Evolutionary conservation across 2,797 vertebrate species (phyloP), one percentile per base, ranked within the genome.

Genomic region (Tolypeutes matacus): DNA sequence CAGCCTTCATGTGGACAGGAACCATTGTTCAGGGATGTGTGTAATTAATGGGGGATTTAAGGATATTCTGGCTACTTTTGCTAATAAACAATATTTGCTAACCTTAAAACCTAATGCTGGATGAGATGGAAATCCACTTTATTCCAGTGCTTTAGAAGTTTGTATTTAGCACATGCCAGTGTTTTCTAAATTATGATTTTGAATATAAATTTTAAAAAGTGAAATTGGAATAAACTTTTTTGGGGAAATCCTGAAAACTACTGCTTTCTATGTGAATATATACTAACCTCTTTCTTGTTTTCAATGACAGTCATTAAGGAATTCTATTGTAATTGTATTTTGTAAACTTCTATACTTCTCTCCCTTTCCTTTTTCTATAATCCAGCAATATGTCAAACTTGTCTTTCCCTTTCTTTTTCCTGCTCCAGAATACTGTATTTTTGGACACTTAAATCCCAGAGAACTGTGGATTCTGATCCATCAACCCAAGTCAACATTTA

Each of bases 31-130:
- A 92, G 56, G 42, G 56, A 77, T n/a, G 69, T 82, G 23, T 69
- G 15, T 65, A 95, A 86, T 80, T 83, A 90, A 94, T 49, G 39
- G 20, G 34, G 60, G 36, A 78, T 78, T 93, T 78, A 89, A 91
- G 60, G 76, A 72, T 95, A 93, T 70, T 70, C 18, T 25, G 91
- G 51, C 25, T 77, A 94, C 46, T 78, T 94, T 96, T 73, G 49
- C 51, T 90, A 90, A 85, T 60, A 93, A 92, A 70, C 56, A 89
- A 75, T 91, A 96, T 91, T 80, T 84, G 62, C 82, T 67, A 51
- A 85, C 27, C 29, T 86, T 72, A 58, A 94, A 93, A 88, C 31
- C 49, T 80, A 90, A 65, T 31, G 78, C 60, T 70, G 56, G 56
- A 17, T 56, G 58, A 89, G 39, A 36, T 70, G 53, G 72, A 93